Percentiles rank a stretch among this genome's conserved stretches.
Evolutionary conservation across 2,797 vertebrate species (phyloP).

Genomic region (Lemur catta): DNA sequence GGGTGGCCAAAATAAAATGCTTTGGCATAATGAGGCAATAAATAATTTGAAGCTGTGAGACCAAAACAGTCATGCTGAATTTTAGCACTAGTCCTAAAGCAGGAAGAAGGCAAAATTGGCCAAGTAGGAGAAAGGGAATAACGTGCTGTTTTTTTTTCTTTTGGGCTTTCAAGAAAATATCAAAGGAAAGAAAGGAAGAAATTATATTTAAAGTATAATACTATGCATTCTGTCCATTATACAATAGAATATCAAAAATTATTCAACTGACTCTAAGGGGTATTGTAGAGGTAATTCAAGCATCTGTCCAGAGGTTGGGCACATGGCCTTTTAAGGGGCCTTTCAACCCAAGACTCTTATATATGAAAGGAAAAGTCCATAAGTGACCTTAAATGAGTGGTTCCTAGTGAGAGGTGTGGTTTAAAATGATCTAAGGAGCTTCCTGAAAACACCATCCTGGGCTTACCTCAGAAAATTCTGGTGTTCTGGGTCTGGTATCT

Average conservation of each 20-base stretch:
- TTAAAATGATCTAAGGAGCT: neutral
- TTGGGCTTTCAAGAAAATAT: slow-evolving; percentile 46
- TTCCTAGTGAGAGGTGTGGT: neutral
- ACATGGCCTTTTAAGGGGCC: neutral
- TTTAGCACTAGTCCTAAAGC: slow-evolving; percentile 54
- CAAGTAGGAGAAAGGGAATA: slow-evolving; percentile 54
- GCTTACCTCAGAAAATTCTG: neutral
- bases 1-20: slow-evolving; percentile 55
- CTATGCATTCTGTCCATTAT: neutral
- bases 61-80: slow-evolving; percentile 51
- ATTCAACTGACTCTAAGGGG: neutral
- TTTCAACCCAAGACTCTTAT: neutral
- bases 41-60: slow-evolving; percentile 68
- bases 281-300: neutral
- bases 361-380: neutral
- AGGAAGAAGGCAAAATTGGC: slow-evolving; percentile 52
- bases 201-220: slow-evolving; percentile 5
- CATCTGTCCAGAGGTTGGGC: neutral
- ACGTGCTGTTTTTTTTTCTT: neutral
- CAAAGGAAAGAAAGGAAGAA: neutral
- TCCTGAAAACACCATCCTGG: neutral
- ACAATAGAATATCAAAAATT: neutral
- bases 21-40: slow-evolving; percentile 69
- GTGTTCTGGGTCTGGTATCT: neutral
- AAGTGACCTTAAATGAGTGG: neutral